Conservation (phyloP, 1,140 invertebrate species). For the Euwallacea similis region DNA sequence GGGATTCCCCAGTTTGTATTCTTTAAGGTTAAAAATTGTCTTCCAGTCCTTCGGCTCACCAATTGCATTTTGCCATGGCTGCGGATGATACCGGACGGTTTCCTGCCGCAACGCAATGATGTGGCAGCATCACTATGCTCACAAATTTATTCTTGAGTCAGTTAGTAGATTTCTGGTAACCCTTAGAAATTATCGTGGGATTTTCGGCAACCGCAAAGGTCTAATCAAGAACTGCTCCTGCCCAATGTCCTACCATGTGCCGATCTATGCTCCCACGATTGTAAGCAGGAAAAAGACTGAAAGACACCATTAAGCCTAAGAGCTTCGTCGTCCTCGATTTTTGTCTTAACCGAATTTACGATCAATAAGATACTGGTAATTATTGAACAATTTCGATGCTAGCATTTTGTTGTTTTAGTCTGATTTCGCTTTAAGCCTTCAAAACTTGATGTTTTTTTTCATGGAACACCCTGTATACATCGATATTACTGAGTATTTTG, state of each 20-base stretch:
- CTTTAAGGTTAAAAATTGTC: slow-evolving; percentile 12
- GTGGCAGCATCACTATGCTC: slow-evolving; percentile 12
- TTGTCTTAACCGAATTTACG: too few species aligned
- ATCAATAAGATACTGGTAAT: too few species aligned
- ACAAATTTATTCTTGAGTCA: slow-evolving; percentile 12
- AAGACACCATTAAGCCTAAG: slow-evolving; percentile 37
- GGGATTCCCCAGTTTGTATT: background rate
- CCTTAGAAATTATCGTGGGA: background rate
- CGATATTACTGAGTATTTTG: too few species aligned
- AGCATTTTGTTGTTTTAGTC: too few species aligned
- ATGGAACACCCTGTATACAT: too few species aligned
- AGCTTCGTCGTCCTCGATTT: slow-evolving; percentile 55
- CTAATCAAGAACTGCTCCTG: slow-evolving; percentile 54
- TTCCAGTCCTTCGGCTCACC: slow-evolving; percentile 59
- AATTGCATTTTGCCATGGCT: slow-evolving; percentile 66
- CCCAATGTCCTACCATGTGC: slow-evolving; percentile 52
- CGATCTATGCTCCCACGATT: slow-evolving; percentile 55
- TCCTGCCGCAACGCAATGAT: slow-evolving; percentile 29
- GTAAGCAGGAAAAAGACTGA: slow-evolving; percentile 50
- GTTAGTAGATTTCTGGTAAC: slow-evolving; percentile 8
- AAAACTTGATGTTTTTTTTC: too few species aligned
- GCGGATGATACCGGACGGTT: slow-evolving; percentile 19
- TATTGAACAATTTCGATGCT: too few species aligned
- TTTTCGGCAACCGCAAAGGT: slow-evolving; percentile 29
- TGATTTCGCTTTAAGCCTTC: too few species aligned